These are phyloP conservation scores for Pteria penguin DNA, from an alignment of 2,888 invertebrate genomes.

Conservation along the genomic window DNA sequence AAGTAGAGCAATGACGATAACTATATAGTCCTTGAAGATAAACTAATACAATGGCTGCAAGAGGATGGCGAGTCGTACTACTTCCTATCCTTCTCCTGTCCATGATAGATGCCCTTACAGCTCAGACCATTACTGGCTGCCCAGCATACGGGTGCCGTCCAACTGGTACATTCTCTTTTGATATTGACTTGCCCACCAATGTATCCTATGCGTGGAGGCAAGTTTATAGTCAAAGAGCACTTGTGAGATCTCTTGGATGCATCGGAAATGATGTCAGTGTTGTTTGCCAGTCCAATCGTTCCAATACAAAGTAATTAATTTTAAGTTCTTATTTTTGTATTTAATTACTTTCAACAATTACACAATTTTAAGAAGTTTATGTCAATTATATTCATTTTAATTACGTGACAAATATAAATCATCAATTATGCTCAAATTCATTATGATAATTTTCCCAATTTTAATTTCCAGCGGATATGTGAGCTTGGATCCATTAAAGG, in stretches of 20 bases:
- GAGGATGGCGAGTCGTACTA: too few species aligned
- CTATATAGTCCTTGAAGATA: too few species aligned
- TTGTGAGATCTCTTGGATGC: constrained; percentile 52
- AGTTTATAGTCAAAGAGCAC: constrained; percentile 39
- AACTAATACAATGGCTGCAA: too few species aligned
- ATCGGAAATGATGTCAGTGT: constrained; percentile 48
- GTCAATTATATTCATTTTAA: too few species aligned
- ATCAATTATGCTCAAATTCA: neutral
- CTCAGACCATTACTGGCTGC: constrained; percentile 36
- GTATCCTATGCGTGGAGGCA: constrained; percentile 49
- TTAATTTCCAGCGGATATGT: constrained; percentile 59
- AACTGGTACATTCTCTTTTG: constrained; percentile 57
- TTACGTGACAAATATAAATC: neutral
- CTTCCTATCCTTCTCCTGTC: too few species aligned
- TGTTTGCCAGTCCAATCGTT: constrained; percentile 43
- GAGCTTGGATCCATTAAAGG: constrained; percentile 49
- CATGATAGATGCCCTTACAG: too few species aligned
- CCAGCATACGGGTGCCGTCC: constrained; percentile 64
- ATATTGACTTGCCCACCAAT: constrained; percentile 31
- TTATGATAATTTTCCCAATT: neutral
- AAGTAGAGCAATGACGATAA: too few species aligned
- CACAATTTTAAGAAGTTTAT: too few species aligned
- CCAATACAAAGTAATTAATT: too few species aligned
- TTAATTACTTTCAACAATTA: too few species aligned
- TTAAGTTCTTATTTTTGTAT: too few species aligned